Percentiles rank a stretch among this genome's conserved stretches.
These are phyloP conservation scores for Trissolcus japonicus DNA, from an alignment of 2,888 invertebrate genomes.

Conservation along the genomic window DNA sequence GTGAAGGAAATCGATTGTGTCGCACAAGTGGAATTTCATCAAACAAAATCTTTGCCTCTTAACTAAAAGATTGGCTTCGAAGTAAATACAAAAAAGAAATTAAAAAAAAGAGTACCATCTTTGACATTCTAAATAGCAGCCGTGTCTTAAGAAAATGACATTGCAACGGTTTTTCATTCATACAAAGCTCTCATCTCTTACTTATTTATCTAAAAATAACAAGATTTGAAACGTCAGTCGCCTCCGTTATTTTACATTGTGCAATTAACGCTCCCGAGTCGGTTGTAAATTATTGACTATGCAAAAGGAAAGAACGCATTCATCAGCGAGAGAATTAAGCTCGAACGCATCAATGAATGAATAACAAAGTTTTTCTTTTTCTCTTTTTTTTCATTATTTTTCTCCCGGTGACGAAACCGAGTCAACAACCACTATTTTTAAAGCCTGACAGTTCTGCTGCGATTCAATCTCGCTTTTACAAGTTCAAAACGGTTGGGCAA, in stretches of 20 bases:
- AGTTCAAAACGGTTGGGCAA: neutral
- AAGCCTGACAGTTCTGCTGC: neutral
- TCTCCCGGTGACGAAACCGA: neutral
- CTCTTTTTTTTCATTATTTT: neutral
- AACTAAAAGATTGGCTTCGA: no score
- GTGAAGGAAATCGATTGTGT: neutral
- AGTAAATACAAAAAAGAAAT: neutral
- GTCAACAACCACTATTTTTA: neutral
- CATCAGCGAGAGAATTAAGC: conserved; percentile 4
- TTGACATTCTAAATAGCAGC: neutral
- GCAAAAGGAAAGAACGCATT: conserved; percentile 5
- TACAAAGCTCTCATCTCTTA: neutral
- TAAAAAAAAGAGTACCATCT: neutral
- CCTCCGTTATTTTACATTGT: conserved; percentile 8
- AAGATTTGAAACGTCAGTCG: conserved; percentile 19
- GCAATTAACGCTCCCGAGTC: neutral
- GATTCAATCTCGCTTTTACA: neutral
- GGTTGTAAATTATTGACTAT: conserved; percentile 8
- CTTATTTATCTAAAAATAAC: conserved; percentile 2
- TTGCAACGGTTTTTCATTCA: conserved; percentile 4
- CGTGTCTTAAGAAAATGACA: neutral
- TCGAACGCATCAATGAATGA: neutral
- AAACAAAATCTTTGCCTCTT: no score
- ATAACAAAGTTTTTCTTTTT: neutral
- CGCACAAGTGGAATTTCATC: no score